These are phyloP conservation scores for Pterobdella sp. DNA, from an alignment of 2,888 invertebrate species.

Conservation along the genomic window DNA sequence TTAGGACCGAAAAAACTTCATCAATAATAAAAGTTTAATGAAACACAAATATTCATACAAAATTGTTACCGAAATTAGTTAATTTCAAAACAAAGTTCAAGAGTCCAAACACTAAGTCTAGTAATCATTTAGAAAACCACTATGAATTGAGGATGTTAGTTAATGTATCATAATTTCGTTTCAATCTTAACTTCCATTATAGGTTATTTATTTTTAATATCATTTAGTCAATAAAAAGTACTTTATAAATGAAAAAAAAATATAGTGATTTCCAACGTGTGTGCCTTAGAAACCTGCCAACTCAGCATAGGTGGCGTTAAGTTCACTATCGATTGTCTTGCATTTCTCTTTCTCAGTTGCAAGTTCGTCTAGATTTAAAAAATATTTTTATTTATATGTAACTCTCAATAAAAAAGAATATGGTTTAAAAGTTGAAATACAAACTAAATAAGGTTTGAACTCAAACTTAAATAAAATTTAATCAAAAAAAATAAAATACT, in stretches of 20 bases:
- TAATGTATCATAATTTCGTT: too few relatives aligned
- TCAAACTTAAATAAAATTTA: too few relatives aligned
- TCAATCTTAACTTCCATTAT: too few relatives aligned
- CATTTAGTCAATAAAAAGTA: too few relatives aligned
- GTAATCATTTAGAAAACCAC: background rate
- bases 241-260: background rate
- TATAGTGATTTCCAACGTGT: background rate
- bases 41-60: background rate
- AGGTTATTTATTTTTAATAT: too few relatives aligned
- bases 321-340: constrained; percentile 32
- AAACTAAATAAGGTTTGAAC: too few relatives aligned
- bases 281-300: constrained; percentile 29
- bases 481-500: too few relatives aligned
- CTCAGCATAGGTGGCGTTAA: constrained; percentile 32
- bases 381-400: too few relatives aligned
- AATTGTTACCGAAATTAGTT: background rate
- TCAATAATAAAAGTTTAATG: background rate
- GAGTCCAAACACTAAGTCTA: background rate
- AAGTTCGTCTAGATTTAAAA: constrained; percentile 27
- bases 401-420: too few relatives aligned
- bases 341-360: constrained; percentile 30
- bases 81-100: background rate
- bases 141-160: too few relatives aligned
- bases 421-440: too few relatives aligned
- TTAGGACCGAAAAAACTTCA: background rate